Conservation (phyloP, 1,140 invertebrate species). For the Proctacanthus coquilletti region DNA sequence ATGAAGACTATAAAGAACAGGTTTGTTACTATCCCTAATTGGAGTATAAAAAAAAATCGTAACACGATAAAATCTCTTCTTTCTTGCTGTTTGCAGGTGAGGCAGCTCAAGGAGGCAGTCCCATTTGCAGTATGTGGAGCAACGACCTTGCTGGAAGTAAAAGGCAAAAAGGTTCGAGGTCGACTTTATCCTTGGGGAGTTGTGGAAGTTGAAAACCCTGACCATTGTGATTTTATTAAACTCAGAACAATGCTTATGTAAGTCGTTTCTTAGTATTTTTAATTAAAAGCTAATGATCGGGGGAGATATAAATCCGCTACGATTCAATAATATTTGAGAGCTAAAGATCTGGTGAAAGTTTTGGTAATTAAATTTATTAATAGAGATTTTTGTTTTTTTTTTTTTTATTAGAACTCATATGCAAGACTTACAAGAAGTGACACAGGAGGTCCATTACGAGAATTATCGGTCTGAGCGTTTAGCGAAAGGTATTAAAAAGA, state of each 20-base stretch:
- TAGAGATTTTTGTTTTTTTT: constrained; percentile 3
- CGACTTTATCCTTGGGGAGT: constrained; percentile 96
- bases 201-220: constrained; percentile 98
- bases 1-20: constrained; percentile 88
- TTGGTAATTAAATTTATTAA: constrained; percentile 1
- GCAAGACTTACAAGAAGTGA: constrained; percentile 92
- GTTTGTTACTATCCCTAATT: too few relatives aligned
- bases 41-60: too few relatives aligned
- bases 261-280: constrained; percentile 13
- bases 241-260: constrained; percentile 93
- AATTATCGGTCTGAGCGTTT: constrained; percentile 83
- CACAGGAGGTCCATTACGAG: constrained; percentile 91
- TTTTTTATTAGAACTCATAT: constrained; percentile 64
- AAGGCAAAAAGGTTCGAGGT: constrained; percentile 76
- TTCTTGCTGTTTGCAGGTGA: constrained; percentile 36
- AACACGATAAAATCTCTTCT: too few relatives aligned
- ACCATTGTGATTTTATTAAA: constrained; percentile 98
- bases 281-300: constrained; percentile 3
- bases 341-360: background rate
- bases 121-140: constrained; percentile 99
- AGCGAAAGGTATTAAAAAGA: constrained; percentile 55
- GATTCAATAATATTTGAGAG: too few relatives aligned
- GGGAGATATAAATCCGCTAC: too few relatives aligned
- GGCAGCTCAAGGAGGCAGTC: constrained; percentile 79
- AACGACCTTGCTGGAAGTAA: constrained; percentile 79